phyloP scores from a whole-genome alignment of 2,888 invertebrate species.

The Ormyrus nitidulus region DNA sequence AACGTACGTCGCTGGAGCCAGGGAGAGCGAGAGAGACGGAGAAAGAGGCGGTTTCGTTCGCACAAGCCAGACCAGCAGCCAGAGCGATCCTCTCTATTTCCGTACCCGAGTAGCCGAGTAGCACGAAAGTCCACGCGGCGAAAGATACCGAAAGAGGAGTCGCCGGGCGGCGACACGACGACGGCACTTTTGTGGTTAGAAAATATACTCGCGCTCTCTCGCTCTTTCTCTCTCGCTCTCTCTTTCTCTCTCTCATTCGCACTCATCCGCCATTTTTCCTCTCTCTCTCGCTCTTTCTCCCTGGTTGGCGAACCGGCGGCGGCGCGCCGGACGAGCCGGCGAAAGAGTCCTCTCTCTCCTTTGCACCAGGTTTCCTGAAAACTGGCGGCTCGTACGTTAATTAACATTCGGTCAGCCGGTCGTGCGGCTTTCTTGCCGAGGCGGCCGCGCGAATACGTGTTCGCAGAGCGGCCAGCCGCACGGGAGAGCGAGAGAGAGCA shows the following conservation, averaged over 20 bases:
- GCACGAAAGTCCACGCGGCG: background rate
- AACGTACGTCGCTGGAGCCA: too few relatives aligned
- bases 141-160: constrained; percentile 8
- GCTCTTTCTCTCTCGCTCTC: constrained; percentile 13
- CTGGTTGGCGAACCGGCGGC: constrained; percentile 5
- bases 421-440: too few relatives aligned
- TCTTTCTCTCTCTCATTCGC: constrained; percentile 1
- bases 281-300: constrained; percentile 30
- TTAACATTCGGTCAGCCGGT: too few relatives aligned
- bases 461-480: constrained; percentile 16
- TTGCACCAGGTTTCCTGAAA: background rate
- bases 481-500: constrained; percentile 14
- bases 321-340: constrained; percentile 37
- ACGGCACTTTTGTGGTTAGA: constrained; percentile 52
- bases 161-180: constrained; percentile 22
- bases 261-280: constrained; percentile 44
- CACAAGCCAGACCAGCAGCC: too few relatives aligned
- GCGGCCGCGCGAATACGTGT: too few relatives aligned
- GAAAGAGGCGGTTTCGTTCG: background rate
- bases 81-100: constrained; percentile 2
- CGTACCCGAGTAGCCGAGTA: background rate
- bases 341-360: background rate
- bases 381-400: background rate
- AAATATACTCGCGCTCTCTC: constrained; percentile 30
- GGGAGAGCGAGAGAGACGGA: too few relatives aligned